Conservation (phyloP, 2,888 invertebrate species). For the Muschampia plurimacula region DNA sequence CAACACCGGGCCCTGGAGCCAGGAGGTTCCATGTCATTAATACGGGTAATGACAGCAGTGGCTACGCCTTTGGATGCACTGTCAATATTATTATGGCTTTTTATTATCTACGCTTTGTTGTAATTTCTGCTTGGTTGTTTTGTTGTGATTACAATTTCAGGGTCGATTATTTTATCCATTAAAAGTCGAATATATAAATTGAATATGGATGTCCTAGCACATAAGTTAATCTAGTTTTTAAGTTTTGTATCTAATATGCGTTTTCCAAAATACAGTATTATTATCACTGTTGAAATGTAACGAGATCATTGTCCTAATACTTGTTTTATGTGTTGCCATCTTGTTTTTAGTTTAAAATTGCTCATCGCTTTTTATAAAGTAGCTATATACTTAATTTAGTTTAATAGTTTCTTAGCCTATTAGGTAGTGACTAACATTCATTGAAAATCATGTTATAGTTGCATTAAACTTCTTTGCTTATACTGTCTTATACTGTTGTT, state of each 20-base stretch:
- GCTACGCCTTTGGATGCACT: neutral
- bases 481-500: slow-evolving; percentile 54
- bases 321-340: slow-evolving; percentile 21
- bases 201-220: slow-evolving; percentile 81
- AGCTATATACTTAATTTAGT: slow-evolving; percentile 15
- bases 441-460: slow-evolving; percentile 43
- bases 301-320: neutral
- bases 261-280: slow-evolving; percentile 8
- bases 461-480: slow-evolving; percentile 57
- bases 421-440: slow-evolving; percentile 57
- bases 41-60: too few species aligned
- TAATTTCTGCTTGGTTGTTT: slow-evolving; percentile 73
- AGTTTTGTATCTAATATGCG: slow-evolving; percentile 38
- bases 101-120: slow-evolving; percentile 51
- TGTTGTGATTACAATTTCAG: slow-evolving; percentile 71
- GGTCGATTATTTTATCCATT: slow-evolving; percentile 80
- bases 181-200: slow-evolving; percentile 59
- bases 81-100: neutral
- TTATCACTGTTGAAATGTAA: slow-evolving; percentile 6
- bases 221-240: slow-evolving; percentile 55
- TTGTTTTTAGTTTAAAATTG: slow-evolving; percentile 35
- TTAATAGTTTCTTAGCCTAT: neutral
- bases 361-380: slow-evolving; percentile 41
- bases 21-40: too few species aligned
- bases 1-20: too few species aligned